phyloP scores from a whole-genome alignment of 2,113 vertebrate species.

The Lagopus muta region DNA sequence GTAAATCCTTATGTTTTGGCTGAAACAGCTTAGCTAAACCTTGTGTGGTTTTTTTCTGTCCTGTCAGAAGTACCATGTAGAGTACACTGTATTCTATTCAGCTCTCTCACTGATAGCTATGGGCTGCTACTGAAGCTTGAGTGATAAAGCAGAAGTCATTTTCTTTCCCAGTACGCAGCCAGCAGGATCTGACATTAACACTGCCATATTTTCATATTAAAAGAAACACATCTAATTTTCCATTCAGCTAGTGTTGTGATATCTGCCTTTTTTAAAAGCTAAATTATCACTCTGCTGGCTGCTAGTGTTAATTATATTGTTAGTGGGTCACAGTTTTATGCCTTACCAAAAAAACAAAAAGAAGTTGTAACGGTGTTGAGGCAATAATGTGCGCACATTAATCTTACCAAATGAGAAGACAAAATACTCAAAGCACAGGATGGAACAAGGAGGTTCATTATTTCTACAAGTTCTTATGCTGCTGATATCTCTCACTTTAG shows the following conservation, averaged over 20 bases:
- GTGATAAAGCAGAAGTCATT: neutral
- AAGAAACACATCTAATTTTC: neutral
- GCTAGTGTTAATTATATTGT: neutral
- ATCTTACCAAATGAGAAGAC: neutral
- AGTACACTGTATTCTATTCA: neutral
- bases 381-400: neutral
- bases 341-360: neutral
- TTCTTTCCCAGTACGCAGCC: neutral
- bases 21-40: neutral
- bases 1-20: neutral
- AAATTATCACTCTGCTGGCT: neutral
- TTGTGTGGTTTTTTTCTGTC: neutral
- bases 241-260: neutral
- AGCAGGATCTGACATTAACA: neutral
- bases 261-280: neutral
- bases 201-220: neutral
- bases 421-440: neutral
- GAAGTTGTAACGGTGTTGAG: neutral
- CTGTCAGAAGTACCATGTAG: too few species aligned
- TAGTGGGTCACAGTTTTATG: neutral
- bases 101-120: neutral
- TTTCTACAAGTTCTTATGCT: neutral
- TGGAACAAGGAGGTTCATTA: neutral
- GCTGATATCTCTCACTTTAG: neutral
- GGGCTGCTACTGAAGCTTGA: neutral